These are phyloP conservation scores for Pantelozetes paolii DNA, from an alignment of 2,888 invertebrate genomes.

Conservation along the genomic window DNA sequence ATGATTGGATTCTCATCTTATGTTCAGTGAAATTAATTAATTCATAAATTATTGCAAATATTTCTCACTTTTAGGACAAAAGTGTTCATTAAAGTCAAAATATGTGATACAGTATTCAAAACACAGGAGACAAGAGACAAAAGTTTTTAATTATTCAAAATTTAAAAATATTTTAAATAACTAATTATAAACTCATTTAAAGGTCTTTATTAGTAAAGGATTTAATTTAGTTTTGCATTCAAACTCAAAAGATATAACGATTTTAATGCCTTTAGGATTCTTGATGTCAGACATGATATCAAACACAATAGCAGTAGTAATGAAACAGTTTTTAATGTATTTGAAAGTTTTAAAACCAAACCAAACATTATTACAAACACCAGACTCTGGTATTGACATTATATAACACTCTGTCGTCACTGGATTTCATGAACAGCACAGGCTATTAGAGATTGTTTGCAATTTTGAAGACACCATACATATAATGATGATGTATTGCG, in stretches of 20 bases:
- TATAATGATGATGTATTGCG: slow-evolving; percentile 14
- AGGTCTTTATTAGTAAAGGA: neutral
- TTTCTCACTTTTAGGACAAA: neutral
- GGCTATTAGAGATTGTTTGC: neutral
- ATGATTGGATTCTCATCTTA: neutral
- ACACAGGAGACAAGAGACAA: too few relatives aligned
- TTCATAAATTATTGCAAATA: neutral
- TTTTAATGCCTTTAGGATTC: slow-evolving; percentile 19
- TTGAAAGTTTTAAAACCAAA: slow-evolving; percentile 1
- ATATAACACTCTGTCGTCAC: neutral
- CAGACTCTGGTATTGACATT: slow-evolving; percentile 18
- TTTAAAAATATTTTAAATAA: neutral
- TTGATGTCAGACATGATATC: slow-evolving; percentile 20
- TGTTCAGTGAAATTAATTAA: neutral
- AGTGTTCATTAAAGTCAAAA: neutral
- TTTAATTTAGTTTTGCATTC: slow-evolving; percentile 16
- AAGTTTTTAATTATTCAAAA: too few relatives aligned
- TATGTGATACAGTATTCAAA: neutral
- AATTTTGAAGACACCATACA: neutral
- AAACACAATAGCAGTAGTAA: slow-evolving; percentile 9
- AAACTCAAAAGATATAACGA: neutral
- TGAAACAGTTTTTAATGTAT: slow-evolving; percentile 5
- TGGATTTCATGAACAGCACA: neutral
- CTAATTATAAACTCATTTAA: slow-evolving; percentile 18
- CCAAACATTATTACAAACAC: slow-evolving; percentile 6